Base-by-base conservation (phyloP, 2,113 vertebrate species). In the Percina caprodes region DNA sequence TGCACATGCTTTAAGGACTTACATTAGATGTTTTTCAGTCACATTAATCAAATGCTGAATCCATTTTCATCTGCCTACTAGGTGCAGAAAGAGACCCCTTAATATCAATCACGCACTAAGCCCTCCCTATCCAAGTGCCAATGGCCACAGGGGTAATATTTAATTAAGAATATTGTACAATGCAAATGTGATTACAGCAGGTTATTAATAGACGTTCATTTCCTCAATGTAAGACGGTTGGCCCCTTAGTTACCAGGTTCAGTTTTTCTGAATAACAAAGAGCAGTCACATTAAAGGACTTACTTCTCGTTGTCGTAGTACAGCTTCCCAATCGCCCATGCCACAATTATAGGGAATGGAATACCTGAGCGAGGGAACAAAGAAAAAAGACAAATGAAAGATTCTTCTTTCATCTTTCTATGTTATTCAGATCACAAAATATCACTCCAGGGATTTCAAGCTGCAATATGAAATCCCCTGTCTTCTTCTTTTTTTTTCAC, bases 291-390 rank as follows among this genome's bases (percentile, higher is more conserved):
- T 66, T 45, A 71, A 70, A 24, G n/a, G 33, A 45, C 96, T 97
- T 93, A 98, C 97, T 99, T 98, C 86, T 99, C 97, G 0, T 99
- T 98, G 94, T 99, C 97, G 0, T 98, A 97, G 94, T 98, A 97
- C 11, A 98, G 94, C 89, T 99, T 99, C 75, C 97, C 97, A 1
- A 98, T 92, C 90, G 97, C 96, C 97, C 97, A 99, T 8, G 97
- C 96, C 19, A 97, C 92, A 4, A 98, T 98, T 86, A 99, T 97
- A 18, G 97, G 97, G 59, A 98, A 96, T 0, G 97, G 97, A 26
- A 98, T 97, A 94, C 97, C 97, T 99, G 92, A 0, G 92, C 0
- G 52, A 76, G 62, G 19, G 7, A 52, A 54, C 48, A 60, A 35
- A 48, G 23, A 13, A 60, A 48, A 60, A 21, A 6, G 3, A 76